Conservation (phyloP, 2,113 vertebrate species). For the Puntigrus tetrazona region DNA sequence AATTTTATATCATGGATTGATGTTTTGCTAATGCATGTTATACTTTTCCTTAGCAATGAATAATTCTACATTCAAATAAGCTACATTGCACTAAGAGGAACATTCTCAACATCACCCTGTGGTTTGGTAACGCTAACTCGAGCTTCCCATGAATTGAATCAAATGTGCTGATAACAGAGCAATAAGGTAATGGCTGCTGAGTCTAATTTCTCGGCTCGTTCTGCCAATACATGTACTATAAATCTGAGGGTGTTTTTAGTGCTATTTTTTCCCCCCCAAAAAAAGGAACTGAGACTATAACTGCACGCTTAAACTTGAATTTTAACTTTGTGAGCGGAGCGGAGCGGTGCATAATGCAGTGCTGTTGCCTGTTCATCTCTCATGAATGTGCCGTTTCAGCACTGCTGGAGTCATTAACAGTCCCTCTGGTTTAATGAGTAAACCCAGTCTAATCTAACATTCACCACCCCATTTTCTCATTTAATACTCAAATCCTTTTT, state of each 20-base stretch:
- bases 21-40: neutral
- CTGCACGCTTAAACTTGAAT: neutral
- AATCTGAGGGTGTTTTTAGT: conserved; percentile 8
- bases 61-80: neutral
- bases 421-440: conserved; percentile 46
- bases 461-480: conserved; percentile 44
- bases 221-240: conserved; percentile 30
- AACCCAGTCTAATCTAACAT: conserved; percentile 46
- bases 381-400: conserved; percentile 37
- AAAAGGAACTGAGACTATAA: neutral
- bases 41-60: neutral
- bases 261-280: conserved; percentile 31
- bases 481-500: conserved; percentile 36
- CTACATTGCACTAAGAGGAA: neutral
- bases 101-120: neutral
- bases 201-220: conserved; percentile 2
- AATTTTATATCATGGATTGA: neutral
- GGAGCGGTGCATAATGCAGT: conserved; percentile 24
- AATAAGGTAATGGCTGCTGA: conserved; percentile 27
- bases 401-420: conserved; percentile 43
- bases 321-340: conserved; percentile 4
- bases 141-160: neutral
- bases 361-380: conserved; percentile 27
- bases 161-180: conserved; percentile 11
- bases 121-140: neutral